Evolutionary conservation across 2,888 invertebrate genomes (phyloP).

Genomic region (Hedychridium roseum): DNA sequence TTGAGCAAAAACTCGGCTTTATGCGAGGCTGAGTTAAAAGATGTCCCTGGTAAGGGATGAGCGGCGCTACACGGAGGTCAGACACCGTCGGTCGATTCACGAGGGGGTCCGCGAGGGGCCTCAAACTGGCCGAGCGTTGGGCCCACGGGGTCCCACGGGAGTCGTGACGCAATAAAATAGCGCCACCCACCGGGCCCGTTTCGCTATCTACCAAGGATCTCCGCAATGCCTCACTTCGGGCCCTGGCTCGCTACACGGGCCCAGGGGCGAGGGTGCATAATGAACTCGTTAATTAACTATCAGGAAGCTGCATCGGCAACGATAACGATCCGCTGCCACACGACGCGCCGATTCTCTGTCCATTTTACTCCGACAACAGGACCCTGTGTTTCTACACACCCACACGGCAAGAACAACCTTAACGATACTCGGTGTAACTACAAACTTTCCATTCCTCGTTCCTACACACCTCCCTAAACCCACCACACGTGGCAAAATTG

Average conservation of each 20-base stretch:
- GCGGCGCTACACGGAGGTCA: too few species aligned
- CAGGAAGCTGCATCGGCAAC: slow-evolving; percentile 62
- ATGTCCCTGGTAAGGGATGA: too few species aligned
- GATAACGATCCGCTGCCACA: slow-evolving; percentile 59
- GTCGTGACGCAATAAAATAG: slow-evolving; percentile 63
- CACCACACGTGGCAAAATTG: too few species aligned
- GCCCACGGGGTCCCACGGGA: slow-evolving; percentile 39
- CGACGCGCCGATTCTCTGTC: slow-evolving; percentile 48
- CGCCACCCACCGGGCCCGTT: slow-evolving; percentile 61
- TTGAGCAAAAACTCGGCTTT: too few species aligned
- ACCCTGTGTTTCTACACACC: slow-evolving; percentile 17
- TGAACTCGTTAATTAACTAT: slow-evolving; percentile 65
- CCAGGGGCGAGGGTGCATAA: slow-evolving; percentile 60
- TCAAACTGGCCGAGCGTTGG: slow-evolving; percentile 16
- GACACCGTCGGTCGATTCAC: too few species aligned
- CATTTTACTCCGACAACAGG: slow-evolving; percentile 31
- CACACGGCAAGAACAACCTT: too few species aligned
- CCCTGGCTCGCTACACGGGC: slow-evolving; percentile 27
- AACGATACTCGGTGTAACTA: too few species aligned
- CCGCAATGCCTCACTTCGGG: slow-evolving; percentile 61
- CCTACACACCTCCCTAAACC: not conserved
- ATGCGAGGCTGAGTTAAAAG: too few species aligned
- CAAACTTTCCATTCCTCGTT: not conserved
- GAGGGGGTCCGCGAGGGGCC: slow-evolving; percentile 2
- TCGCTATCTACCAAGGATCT: slow-evolving; percentile 59